Evolutionary conservation across 1,140 invertebrate genomes (phyloP).

Genomic region (Caenorhabditis latens): DNA sequence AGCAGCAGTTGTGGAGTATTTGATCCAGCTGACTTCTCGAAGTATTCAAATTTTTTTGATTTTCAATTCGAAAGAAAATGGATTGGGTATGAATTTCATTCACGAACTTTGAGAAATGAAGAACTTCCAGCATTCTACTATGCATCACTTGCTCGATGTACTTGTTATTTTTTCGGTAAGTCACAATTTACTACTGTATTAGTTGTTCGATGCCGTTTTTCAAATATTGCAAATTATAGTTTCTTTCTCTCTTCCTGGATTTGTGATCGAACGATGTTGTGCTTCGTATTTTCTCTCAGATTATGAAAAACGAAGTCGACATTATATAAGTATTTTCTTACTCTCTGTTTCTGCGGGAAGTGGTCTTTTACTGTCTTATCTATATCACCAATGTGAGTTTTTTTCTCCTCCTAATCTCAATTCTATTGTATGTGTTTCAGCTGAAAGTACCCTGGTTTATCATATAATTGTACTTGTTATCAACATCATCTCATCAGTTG

Average conservation of each 20-base stretch:
- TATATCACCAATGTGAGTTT: conserved; percentile 31
- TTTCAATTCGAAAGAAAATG: conserved; percentile 21
- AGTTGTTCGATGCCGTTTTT: too few species aligned
- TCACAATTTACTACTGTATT: too few species aligned
- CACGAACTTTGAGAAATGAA: background rate
- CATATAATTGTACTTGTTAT: conserved; percentile 13
- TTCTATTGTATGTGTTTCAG: background rate
- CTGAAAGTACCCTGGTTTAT: background rate
- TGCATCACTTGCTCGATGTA: conserved; percentile 21
- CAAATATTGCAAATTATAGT: background rate
- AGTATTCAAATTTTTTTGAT: conserved; percentile 18
- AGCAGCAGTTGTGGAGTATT: conserved; percentile 24
- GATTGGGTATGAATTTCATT: background rate
- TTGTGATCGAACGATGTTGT: conserved; percentile 27
- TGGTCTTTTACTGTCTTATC: conserved; percentile 10
- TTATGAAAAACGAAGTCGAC: conserved; percentile 37
- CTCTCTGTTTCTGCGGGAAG: conserved; percentile 30
- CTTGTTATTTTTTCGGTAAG: conserved; percentile 41
- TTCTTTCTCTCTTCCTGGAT: conserved; percentile 11
- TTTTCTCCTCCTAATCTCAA: background rate
- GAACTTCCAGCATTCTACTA: conserved; percentile 34
- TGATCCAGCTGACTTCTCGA: conserved; percentile 20
- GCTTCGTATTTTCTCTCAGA: conserved; percentile 28
- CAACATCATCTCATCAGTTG: background rate
- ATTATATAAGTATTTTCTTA: conserved; percentile 13